Percentiles rank a stretch among this genome's conserved stretches.
These are phyloP conservation scores for Aradophagus sp. DNA, from an alignment of 1,140 invertebrate species.

Conservation along the genomic window DNA sequence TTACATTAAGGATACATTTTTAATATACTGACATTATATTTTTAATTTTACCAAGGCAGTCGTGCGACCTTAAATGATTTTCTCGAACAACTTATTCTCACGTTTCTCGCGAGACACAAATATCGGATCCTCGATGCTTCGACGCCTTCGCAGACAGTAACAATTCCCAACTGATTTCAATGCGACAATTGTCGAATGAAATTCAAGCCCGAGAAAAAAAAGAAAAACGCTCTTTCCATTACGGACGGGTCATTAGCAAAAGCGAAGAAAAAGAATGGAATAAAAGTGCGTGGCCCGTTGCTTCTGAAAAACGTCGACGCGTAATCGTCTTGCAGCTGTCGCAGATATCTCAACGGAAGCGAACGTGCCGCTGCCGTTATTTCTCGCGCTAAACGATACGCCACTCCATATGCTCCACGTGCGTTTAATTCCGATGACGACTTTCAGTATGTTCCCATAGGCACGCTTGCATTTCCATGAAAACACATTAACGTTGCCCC, in stretches of 20 bases:
- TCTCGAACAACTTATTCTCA: slow-evolving; percentile 27
- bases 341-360: slow-evolving; percentile 56
- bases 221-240: background rate
- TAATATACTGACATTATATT: too few species aligned
- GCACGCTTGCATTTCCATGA: slow-evolving; percentile 30
- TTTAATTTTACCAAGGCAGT: too few species aligned
- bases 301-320: slow-evolving; percentile 40
- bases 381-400: slow-evolving; percentile 51
- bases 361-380: slow-evolving; percentile 60
- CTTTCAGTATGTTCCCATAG: slow-evolving; percentile 21
- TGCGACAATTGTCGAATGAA: too few species aligned
- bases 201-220: too few species aligned
- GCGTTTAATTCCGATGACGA: slow-evolving; percentile 39
- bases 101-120: background rate
- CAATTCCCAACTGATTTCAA: too few species aligned
- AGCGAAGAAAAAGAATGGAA: slow-evolving; percentile 4
- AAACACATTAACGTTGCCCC: slow-evolving; percentile 33
- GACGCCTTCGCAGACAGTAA: background rate
- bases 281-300: slow-evolving; percentile 24
- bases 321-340: slow-evolving; percentile 68
- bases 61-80: slow-evolving; percentile 8
- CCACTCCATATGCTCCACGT: slow-evolving; percentile 50
- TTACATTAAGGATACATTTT: too few species aligned
- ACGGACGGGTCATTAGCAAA: background rate
- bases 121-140: background rate